Base-by-base conservation (phyloP, 1,140 invertebrate genomes). In the Spodoptera frugiperda region DNA sequence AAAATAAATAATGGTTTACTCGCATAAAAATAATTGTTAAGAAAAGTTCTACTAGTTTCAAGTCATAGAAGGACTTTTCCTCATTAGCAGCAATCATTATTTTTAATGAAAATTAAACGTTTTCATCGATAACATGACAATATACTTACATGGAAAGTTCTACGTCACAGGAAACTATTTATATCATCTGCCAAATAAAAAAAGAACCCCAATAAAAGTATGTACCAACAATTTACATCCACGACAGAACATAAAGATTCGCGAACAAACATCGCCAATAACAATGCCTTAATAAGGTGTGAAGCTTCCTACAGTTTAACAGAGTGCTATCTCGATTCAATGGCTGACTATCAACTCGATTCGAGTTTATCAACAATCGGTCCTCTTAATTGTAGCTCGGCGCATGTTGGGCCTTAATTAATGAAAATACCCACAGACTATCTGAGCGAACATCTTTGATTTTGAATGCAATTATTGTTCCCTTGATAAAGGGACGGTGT, bases 391-490 rank as follows among this genome's bases (percentile, higher is more conserved):
- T 93, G 90, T 90, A 85, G 80, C 80, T 72, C 73, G 77, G 86
- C 82, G 89, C 90, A 91, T 92, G 91, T 92, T 78, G 80, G 82
- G 77, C 82, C 83, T 93, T 93, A 93, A 93, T 93, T 93, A 93
- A 90, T 89, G 90, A 92, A 92, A 91, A 92, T 92, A 88, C 86
- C 84, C 85, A 81, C 63, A 57, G 84, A 77, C 76, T 93, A 92
- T 93, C 91, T 55, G 74, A 54, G 63, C 78, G 80, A 74, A 80
- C 80, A 93, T 93, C 91, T 91, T 89, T 89, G 90, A 92, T 92
- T 91, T 90, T 89, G 85, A 92, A 92, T 92, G 91, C 89, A 92
- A 89, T 92, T 91, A 91, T 92, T 92, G 89, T 91, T 89, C 90
- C 84, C 80, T 84, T 87, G 89, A 91, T 93, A 91, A 89, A 89